Conservation (phyloP, 1,140 invertebrate genomes). For the Adelges cooleyi region DNA sequence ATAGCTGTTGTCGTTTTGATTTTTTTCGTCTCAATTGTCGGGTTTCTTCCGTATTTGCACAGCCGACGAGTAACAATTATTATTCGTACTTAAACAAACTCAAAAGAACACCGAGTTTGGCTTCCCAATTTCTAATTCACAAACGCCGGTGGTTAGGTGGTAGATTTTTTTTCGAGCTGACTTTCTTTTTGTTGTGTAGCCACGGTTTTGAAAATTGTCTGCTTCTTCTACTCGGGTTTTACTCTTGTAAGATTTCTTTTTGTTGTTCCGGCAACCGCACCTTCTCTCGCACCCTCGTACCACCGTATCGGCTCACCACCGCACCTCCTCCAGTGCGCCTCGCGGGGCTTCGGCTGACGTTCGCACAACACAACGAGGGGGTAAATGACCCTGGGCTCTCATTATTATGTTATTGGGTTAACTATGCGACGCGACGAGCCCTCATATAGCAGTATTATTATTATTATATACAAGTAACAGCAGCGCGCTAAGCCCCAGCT, state of each 20-base stretch:
- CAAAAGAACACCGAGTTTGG: neutral
- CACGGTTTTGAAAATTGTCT: neutral
- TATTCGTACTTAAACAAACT: no score
- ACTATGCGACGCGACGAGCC: slow-evolving; percentile 4
- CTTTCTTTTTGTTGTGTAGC: neutral
- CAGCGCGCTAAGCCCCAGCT: slow-evolving; percentile 9
- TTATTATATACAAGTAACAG: no score
- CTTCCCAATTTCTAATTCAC: slow-evolving; percentile 21
- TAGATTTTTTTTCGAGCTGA: no score
- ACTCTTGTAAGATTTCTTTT: slow-evolving; percentile 15
- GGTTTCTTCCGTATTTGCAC: no score
- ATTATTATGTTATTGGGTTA: slow-evolving; percentile 24
- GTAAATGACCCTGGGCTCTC: slow-evolving; percentile 24
- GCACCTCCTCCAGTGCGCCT: neutral
- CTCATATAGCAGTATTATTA: slow-evolving; percentile 7
- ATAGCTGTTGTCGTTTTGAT: no score
- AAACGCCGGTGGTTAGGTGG: no score
- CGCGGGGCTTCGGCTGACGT: slow-evolving; percentile 23
- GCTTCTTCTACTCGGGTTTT: neutral
- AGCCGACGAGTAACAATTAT: no score
- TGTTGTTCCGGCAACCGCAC: neutral
- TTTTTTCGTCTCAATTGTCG: no score
- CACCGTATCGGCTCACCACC: neutral
- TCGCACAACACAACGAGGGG: neutral
- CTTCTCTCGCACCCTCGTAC: no score